Evolutionary conservation across 1,140 invertebrate genomes (phyloP).

Genomic region (Sitophilus oryzae): DNA sequence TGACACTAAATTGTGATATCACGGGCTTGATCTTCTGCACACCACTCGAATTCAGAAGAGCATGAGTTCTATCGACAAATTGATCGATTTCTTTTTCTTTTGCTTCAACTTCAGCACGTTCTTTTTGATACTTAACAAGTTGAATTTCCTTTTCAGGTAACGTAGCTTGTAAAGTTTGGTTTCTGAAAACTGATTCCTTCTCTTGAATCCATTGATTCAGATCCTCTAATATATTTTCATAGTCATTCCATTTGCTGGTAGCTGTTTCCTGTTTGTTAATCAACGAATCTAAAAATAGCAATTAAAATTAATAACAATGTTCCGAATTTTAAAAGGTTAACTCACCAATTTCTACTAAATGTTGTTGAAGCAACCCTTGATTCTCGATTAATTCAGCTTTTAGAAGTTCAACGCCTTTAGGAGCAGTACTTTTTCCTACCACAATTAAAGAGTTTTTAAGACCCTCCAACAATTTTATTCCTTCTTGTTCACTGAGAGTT

Average conservation of each 20-base stretch:
- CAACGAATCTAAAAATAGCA: constrained; percentile 48
- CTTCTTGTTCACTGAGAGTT: constrained; percentile 62
- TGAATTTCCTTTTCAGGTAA: constrained; percentile 74
- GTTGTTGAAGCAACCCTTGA: constrained; percentile 57
- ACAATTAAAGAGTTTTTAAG: constrained; percentile 60
- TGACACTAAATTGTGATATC: constrained; percentile 82
- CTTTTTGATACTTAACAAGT: constrained; percentile 64
- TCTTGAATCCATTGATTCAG: constrained; percentile 80
- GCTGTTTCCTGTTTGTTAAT: constrained; percentile 66
- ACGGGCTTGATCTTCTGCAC: constrained; percentile 82
- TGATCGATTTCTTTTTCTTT: constrained; percentile 79
- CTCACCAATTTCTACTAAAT: constrained; percentile 58
- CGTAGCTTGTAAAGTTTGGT: constrained; percentile 75
- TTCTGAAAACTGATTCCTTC: constrained; percentile 76
- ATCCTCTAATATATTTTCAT: constrained; percentile 72
- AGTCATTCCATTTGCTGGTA: constrained; percentile 79
- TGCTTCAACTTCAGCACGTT: constrained; percentile 65
- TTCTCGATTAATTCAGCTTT: constrained; percentile 68
- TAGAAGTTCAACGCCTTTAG: constrained; percentile 65
- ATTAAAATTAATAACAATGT: no score
- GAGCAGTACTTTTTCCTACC: constrained; percentile 77
- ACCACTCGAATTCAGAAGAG: constrained; percentile 73
- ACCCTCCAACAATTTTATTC: constrained; percentile 63
- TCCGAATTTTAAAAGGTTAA: constrained; percentile 10
- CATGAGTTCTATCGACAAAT: constrained; percentile 86